Conservation (phyloP, 2,797 vertebrate genomes). For the Eidolon dupreanum region DNA sequence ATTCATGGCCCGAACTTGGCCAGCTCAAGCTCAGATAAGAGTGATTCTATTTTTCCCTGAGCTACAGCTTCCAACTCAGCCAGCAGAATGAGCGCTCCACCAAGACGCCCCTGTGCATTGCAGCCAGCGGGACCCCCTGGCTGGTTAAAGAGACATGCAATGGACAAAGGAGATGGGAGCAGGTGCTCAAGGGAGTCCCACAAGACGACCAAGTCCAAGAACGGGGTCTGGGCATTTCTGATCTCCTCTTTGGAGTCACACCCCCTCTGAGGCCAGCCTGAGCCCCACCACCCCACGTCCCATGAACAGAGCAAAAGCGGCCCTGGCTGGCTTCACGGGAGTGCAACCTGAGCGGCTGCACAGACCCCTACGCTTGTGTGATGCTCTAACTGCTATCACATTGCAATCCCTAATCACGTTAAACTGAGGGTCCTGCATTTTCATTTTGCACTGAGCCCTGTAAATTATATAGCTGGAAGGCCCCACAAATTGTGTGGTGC, state of each 20-base stretch:
- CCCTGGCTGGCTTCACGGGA: background rate
- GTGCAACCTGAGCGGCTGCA: fast-evolving
- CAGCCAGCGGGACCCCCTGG: background rate
- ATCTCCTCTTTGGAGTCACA: background rate
- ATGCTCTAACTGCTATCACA: background rate
- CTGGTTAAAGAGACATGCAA: background rate
- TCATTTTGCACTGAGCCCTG: background rate
- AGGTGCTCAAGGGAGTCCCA: background rate
- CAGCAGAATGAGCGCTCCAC: background rate
- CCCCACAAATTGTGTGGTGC: background rate
- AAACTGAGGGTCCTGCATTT: background rate
- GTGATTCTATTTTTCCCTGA: background rate
- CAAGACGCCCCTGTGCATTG: fast-evolving
- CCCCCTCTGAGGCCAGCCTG: background rate
- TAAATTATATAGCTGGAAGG: background rate
- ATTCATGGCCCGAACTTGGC: background rate
- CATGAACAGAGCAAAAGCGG: background rate
- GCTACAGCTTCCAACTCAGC: background rate
- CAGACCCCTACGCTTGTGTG: background rate
- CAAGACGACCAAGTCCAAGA: background rate
- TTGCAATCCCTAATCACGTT: background rate
- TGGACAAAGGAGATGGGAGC: background rate
- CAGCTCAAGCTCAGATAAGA: background rate
- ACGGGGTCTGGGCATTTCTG: background rate
- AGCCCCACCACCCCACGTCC: background rate